Evolutionary conservation across 2,888 invertebrate species (phyloP), one percentile per base, ranked within the genome.

Genomic region (Selenia dentaria): DNA sequence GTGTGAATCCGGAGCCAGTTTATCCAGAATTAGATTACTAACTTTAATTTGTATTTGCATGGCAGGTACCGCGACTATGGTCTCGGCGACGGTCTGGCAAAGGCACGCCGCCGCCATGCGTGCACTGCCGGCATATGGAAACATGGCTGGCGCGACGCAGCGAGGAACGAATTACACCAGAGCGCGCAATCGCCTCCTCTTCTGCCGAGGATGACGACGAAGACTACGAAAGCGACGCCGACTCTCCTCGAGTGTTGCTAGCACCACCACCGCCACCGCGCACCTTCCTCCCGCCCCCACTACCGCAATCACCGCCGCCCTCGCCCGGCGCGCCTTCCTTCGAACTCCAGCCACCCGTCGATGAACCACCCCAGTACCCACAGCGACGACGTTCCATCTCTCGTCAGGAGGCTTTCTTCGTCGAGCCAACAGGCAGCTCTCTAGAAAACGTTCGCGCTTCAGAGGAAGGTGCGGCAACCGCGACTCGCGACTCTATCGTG

Each of bases 321-420:
- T 92, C 92, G 38, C 87, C 84, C 3, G 91, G 91, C 26, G 92
- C 92, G 10, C 91, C 91, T 16, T 84, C 92, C 45, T 92, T 93
- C 56, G 93, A 93, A 70, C 82, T 92, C 22, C 92, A 92, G 57
- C 92, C 92, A 1, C 90, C 91, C 2, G 73, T 68, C 29, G 91
- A 91, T 34, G 88, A 88, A 57, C 85, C 87, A 3, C 81, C 80
- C 0, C 67, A 83, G 25, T 67, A 83, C 5, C 88, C 92, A 0
- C n/a, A 74, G 66, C 35, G 89, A 86, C 42, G 88, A 86, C 57
- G 85, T 86, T n/a, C 82, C 79, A 95, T 96, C 65, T 94, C 95
- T 42, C 92, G 96, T 10, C 96, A 96, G 75, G 96, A 96, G 80
- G 96, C 96, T 0, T 94, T 96, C 66, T 95, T 96, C 63, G 94